Evolutionary conservation across 2,888 invertebrate genomes (phyloP).

Genomic region (Idaea biselata): DNA sequence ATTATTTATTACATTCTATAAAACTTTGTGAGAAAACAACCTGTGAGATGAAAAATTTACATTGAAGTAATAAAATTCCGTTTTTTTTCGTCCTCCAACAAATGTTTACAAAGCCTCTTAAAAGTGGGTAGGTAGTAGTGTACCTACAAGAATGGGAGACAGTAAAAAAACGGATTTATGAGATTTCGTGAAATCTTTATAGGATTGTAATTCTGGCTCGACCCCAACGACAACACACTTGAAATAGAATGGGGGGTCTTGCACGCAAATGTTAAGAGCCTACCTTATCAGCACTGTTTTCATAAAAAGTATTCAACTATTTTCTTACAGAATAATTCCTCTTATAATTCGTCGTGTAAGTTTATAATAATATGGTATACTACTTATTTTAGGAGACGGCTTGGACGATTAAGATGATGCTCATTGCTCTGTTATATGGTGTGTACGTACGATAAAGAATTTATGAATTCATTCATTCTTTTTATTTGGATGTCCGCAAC

Average conservation of each 20-base stretch:
- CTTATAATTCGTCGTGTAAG: too few relatives aligned
- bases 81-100: background rate
- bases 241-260: background rate
- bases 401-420: too few relatives aligned
- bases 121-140: slow-evolving; percentile 5
- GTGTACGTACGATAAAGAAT: too few relatives aligned
- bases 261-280: background rate
- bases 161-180: slow-evolving; percentile 20
- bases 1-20: background rate
- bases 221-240: slow-evolving; percentile 9
- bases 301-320: too few relatives aligned
- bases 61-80: slow-evolving; percentile 2
- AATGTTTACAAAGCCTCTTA: slow-evolving; percentile 2
- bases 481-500: too few relatives aligned
- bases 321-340: too few relatives aligned
- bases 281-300: too few relatives aligned
- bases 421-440: too few relatives aligned
- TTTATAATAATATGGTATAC: too few relatives aligned
- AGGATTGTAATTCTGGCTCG: slow-evolving; percentile 23
- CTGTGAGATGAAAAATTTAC: slow-evolving; percentile 2
- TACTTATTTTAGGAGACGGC: too few relatives aligned
- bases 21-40: background rate
- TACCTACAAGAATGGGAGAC: slow-evolving; percentile 11
- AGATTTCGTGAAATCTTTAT: slow-evolving; percentile 20
- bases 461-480: too few relatives aligned